Conservation (phyloP, 2,888 invertebrate species). For the Lottia gigantea region DNA sequence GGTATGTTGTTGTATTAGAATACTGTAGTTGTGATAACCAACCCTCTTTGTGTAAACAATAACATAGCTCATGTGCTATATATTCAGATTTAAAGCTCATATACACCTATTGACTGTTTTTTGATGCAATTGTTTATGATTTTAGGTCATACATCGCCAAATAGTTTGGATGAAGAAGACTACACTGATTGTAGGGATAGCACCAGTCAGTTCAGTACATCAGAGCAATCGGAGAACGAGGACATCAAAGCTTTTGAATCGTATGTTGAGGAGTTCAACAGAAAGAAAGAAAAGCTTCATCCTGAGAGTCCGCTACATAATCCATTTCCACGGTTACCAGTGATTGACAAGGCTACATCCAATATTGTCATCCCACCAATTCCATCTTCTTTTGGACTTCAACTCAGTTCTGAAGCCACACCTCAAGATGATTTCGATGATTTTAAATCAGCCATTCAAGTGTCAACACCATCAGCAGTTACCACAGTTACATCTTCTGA, state of each 20-base stretch:
- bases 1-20: no score
- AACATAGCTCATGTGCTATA: no score
- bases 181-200: slow-evolving; percentile 58
- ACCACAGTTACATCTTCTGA: slow-evolving; percentile 6
- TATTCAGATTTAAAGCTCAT: no score
- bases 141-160: slow-evolving; percentile 37
- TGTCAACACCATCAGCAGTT: not conserved
- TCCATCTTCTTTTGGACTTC: slow-evolving; percentile 14
- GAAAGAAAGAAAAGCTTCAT: slow-evolving; percentile 38
- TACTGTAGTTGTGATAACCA: no score
- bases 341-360: slow-evolving; percentile 12
- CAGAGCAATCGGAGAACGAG: slow-evolving; percentile 59
- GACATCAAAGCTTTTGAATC: slow-evolving; percentile 58
- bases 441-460: slow-evolving; percentile 49
- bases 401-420: slow-evolving; percentile 15
- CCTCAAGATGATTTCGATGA: slow-evolving; percentile 49
- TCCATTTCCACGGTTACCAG: slow-evolving; percentile 29
- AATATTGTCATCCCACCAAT: slow-evolving; percentile 12
- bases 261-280: slow-evolving; percentile 56
- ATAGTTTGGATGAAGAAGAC: slow-evolving; percentile 55
- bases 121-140: not conserved
- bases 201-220: slow-evolving; percentile 56
- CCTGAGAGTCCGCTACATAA: slow-evolving; percentile 44
- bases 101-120: not conserved
- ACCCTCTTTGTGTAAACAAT: no score